These are phyloP conservation scores for Pelvicachromis taeniatus DNA, from an alignment of 2,113 vertebrate genomes.

Conservation along the genomic window DNA sequence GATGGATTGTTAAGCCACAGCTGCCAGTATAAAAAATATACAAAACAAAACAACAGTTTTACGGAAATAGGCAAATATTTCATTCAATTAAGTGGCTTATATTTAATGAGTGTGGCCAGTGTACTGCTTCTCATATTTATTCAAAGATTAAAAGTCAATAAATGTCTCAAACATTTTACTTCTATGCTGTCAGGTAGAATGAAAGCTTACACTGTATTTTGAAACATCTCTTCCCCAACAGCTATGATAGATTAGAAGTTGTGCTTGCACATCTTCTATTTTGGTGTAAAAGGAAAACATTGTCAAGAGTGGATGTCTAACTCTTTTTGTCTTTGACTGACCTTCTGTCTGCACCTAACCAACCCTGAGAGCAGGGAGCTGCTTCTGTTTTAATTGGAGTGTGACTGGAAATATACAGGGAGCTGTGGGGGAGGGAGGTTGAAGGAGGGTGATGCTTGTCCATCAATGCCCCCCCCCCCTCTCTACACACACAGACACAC, in stretches of 20 bases:
- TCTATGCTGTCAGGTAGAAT: background rate
- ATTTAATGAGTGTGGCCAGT: background rate
- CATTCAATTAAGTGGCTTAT: background rate
- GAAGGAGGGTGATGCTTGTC: slow-evolving; percentile 22
- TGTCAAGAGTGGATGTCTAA: background rate
- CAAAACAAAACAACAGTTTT: background rate
- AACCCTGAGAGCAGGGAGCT: background rate
- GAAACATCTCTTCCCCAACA: background rate
- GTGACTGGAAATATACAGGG: slow-evolving; percentile 55
- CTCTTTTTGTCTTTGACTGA: background rate
- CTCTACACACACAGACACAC: slow-evolving; percentile 1
- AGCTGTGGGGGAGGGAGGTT: slow-evolving; percentile 6
- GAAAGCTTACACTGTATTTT: background rate
- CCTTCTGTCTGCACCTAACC: slow-evolving; percentile 36
- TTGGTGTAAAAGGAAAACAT: background rate
- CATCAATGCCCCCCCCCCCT: slow-evolving; percentile 8
- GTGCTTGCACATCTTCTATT: background rate
- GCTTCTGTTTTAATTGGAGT: slow-evolving; percentile 64
- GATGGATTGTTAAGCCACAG: background rate
- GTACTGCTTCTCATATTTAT: background rate
- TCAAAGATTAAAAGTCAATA: background rate
- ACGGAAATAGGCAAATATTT: fast-evolving
- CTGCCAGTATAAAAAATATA: background rate
- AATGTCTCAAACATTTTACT: background rate
- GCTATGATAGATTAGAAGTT: background rate